phyloP scores from a whole-genome alignment of 2,797 vertebrate species.

The Urosaurus nigricauda region DNA sequence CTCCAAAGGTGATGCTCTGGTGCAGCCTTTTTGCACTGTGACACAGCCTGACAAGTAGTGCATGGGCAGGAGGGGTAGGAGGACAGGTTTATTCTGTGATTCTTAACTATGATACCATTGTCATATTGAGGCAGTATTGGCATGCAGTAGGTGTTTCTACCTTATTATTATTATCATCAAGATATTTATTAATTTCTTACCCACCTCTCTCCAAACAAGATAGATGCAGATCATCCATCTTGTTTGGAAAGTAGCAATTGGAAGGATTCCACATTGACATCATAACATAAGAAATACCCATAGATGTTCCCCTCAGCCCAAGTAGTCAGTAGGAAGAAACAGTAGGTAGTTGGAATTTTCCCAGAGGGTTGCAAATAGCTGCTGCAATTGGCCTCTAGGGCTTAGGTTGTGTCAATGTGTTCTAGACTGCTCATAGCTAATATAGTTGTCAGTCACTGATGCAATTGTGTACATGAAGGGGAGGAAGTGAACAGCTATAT shows the following conservation, averaged over 20 bases:
- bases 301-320: background rate
- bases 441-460: background rate
- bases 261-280: too few species aligned
- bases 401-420: background rate
- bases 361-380: background rate
- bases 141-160: too few species aligned
- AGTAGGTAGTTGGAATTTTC: background rate
- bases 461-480: background rate
- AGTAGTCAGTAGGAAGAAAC: background rate
- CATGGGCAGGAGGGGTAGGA: background rate
- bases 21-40: too few species aligned
- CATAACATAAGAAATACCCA: background rate
- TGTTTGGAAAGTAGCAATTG: background rate
- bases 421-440: background rate
- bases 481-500: constrained; percentile 38
- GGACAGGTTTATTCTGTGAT: background rate
- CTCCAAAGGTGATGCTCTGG: too few species aligned
- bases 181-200: too few species aligned
- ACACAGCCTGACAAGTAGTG: too few species aligned
- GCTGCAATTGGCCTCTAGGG: background rate
- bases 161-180: too few species aligned
- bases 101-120: background rate
- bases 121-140: background rate
- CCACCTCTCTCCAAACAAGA: too few species aligned
- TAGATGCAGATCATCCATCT: background rate